Percentiles rank a stretch among this genome's conserved stretches.
phyloP scores from a whole-genome alignment of 2,888 invertebrate species.

The Parasteatoda lunata region DNA sequence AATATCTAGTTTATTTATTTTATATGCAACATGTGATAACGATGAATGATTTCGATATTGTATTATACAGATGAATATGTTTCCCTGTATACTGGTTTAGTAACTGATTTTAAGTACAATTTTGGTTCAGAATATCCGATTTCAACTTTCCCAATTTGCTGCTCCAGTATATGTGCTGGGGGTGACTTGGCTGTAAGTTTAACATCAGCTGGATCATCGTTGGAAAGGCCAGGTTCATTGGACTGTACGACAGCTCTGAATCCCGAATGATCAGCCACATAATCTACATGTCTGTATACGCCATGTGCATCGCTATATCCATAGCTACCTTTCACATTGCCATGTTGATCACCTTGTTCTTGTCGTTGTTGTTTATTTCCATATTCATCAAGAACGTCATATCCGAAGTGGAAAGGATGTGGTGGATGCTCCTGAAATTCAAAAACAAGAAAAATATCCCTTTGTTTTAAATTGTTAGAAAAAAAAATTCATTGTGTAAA shows the following conservation, averaged over 20 bases:
- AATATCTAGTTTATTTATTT: too few species aligned
- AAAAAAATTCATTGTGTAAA: too few species aligned
- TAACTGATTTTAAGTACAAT: slow-evolving; percentile 19
- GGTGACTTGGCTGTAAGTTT: slow-evolving; percentile 53
- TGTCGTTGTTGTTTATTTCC: slow-evolving; percentile 63
- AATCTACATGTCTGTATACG: slow-evolving; percentile 66
- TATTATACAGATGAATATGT: not conserved
- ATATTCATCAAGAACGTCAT: slow-evolving; percentile 64
- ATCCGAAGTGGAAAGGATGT: slow-evolving; percentile 67
- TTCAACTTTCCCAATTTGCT: slow-evolving; percentile 14
- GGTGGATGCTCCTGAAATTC: slow-evolving; percentile 33
- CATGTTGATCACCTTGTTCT: slow-evolving; percentile 65
- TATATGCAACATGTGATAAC: not conserved
- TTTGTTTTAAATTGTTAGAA: too few species aligned
- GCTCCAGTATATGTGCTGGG: slow-evolving; percentile 41
- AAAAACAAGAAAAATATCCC: not conserved
- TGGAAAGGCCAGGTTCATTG: slow-evolving; percentile 58
- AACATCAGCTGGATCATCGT: slow-evolving; percentile 62
- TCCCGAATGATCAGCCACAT: slow-evolving; percentile 69
- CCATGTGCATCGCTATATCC: slow-evolving; percentile 65
- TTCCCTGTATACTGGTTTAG: slow-evolving; percentile 39
- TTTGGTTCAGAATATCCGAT: slow-evolving; percentile 42
- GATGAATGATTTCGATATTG: not conserved
- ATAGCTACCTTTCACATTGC: slow-evolving; percentile 68
- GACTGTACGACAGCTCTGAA: slow-evolving; percentile 67